Evolutionary conservation across 1,140 invertebrate genomes (phyloP).

Genomic region (Drosophila ohnishii): DNA sequence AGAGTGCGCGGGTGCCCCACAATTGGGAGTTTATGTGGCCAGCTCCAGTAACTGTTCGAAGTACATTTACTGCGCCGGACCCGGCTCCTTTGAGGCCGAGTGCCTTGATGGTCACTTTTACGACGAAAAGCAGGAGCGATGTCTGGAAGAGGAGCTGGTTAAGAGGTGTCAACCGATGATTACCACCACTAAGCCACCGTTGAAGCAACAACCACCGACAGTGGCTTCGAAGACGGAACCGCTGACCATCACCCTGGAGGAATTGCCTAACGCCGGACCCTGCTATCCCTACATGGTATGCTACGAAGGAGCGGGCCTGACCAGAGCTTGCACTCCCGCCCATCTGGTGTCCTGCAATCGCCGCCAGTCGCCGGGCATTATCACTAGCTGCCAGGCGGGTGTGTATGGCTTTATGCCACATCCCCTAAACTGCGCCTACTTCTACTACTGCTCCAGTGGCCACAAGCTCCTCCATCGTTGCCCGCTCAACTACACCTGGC

Average conservation of each 20-base stretch:
- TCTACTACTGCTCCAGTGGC: constrained; percentile 64
- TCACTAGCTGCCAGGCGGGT: constrained; percentile 39
- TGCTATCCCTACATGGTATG: constrained; percentile 51
- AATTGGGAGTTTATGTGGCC: constrained; percentile 42
- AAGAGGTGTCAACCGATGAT: constrained; percentile 1
- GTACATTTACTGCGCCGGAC: constrained; percentile 53
- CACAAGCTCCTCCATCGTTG: constrained; percentile 53
- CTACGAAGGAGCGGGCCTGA: constrained; percentile 50
- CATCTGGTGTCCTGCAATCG: constrained; percentile 43
- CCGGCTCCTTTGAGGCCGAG: constrained; percentile 45
- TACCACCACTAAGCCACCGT: neutral
- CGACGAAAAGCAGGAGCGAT: constrained; percentile 38
- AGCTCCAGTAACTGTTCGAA: constrained; percentile 41
- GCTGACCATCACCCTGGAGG: constrained; percentile 25
- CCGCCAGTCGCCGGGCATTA: neutral
- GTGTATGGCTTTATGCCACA: constrained; percentile 62
- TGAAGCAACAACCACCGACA: neutral
- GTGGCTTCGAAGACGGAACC: constrained; percentile 9
- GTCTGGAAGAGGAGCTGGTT: constrained; percentile 26
- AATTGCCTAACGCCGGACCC: constrained; percentile 29
- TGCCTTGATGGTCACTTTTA: constrained; percentile 34
- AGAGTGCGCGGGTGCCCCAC: constrained; percentile 27
- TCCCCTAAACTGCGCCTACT: constrained; percentile 53
- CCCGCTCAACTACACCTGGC: constrained; percentile 50
- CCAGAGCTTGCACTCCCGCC: constrained; percentile 47